Conservation (phyloP, 2,888 invertebrate genomes). For the Stratiomys singularior region DNA sequence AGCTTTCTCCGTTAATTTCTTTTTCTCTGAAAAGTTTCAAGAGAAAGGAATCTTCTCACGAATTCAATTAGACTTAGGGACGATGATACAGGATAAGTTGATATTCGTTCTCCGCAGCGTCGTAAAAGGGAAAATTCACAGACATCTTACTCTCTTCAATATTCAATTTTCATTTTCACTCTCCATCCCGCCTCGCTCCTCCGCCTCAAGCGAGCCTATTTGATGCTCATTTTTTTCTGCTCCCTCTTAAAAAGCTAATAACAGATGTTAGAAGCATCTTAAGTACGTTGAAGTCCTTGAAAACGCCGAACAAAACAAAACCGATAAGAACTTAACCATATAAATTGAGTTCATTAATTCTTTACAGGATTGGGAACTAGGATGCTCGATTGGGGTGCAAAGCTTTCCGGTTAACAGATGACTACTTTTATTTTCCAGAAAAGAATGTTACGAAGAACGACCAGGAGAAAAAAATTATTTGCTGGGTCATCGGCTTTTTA, state of each 20-base stretch:
- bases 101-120: no score
- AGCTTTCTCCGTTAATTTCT: slow-evolving; percentile 12
- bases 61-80: background rate
- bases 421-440: slow-evolving; percentile 6
- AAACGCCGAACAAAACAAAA: background rate
- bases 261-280: no score
- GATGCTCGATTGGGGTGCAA: background rate
- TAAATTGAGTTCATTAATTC: slow-evolving; percentile 52
- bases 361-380: slow-evolving; percentile 33
- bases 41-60: background rate
- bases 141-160: no score
- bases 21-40: background rate
- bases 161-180: no score
- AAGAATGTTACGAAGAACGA: no score
- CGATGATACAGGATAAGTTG: background rate
- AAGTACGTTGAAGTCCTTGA: background rate
- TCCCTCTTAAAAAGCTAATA: background rate
- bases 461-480: slow-evolving; percentile 8
- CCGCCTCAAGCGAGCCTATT: no score
- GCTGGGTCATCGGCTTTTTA: slow-evolving; percentile 24
- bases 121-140: no score
- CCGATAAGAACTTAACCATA: slow-evolving; percentile 49
- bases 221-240: background rate
- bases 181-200: no score
- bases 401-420: background rate